Base-by-base conservation (phyloP, 2,113 vertebrate genomes). In the Stigmatopora nigra region DNA sequence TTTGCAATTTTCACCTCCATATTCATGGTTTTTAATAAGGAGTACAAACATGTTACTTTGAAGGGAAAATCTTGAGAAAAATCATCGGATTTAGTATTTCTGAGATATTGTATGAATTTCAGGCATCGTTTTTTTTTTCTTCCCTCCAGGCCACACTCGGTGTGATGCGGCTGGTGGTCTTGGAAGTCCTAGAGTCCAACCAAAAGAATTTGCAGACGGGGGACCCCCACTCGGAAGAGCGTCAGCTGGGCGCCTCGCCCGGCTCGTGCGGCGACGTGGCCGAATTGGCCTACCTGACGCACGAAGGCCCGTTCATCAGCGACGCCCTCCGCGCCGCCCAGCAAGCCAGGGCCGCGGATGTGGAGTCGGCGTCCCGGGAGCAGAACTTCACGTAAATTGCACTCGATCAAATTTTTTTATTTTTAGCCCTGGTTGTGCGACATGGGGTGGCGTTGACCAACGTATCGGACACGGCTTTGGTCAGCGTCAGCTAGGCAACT, bases 251-350 rank as follows among this genome's bases (percentile, higher is more conserved):
- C 68, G 11, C 49, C 85, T 15, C 58, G 17, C 36, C 8, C 36
- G 46, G 5, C 31, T 67, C 84, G 60, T 56, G 52, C 65, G 80
- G 71, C 7, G 83, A 91, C 69, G 93, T 95, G 71, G 88, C 92
- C 0, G 95, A 97, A 80, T 91, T 99, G 68, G 96, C 95, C 64
- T 98, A 96, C 84, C 91, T 98, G 82, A 98, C 93, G 14, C 94
- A 98, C 0, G 97, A 98, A 84, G 95, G 96, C 62, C 82, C 97
- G 84, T 99, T 99, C 76, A 95, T 99, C 78, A 99, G 96, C 10
- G 97, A 99, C 1, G 95, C 96, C 0, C 91, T 97, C 22, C 67
- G 75, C 0, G 91, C 93, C 6, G 88, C 82, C 13, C 93, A 93
- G 20, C 90, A 91, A 58, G 67, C 8, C 86, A 87, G 67, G 70